Evolutionary conservation across 2,888 invertebrate species (phyloP).

Genomic region (Latheticus oryzae): DNA sequence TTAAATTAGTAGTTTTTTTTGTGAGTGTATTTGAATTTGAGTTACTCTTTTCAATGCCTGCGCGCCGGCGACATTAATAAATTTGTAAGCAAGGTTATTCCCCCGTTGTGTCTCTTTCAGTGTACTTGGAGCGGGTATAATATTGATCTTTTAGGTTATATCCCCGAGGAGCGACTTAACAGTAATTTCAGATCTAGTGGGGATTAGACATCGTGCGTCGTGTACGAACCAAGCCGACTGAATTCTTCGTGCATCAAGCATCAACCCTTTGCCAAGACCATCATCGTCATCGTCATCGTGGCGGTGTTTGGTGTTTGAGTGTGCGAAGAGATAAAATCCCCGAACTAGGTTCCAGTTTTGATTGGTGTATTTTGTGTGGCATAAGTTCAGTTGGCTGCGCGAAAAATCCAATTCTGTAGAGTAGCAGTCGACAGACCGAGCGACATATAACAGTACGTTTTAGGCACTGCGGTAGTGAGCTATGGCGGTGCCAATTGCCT

Average conservation of each 20-base stretch:
- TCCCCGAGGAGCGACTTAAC: conserved; percentile 59
- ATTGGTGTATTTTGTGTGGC: conserved; percentile 54
- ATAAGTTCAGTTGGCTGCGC: conserved; percentile 43
- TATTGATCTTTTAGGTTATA: conserved; percentile 64
- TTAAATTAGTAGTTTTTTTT: no score
- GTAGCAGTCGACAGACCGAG: conserved; percentile 53
- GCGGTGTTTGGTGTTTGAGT: no score
- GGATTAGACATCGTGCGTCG: conserved; percentile 48
- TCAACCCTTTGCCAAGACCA: conserved; percentile 12
- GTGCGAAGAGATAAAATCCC: neutral
- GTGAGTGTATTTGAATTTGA: no score
- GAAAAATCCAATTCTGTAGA: conserved; percentile 33
- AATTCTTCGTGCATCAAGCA: conserved; percentile 1
- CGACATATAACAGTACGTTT: conserved; percentile 58
- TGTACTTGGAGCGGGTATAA: conserved; percentile 45
- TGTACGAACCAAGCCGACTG: conserved; percentile 24
- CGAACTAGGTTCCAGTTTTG: conserved; percentile 1
- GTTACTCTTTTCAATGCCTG: no score
- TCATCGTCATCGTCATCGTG: conserved; percentile 4
- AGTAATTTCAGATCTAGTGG: conserved; percentile 47
- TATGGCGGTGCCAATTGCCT: conserved; percentile 91
- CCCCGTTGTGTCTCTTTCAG: conserved; percentile 31
- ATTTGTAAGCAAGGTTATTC: conserved; percentile 29
- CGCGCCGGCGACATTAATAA: no score
- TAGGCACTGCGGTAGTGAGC: conserved; percentile 60